Percentiles rank a stretch among this genome's conserved stretches.
Evolutionary conservation across 2,113 vertebrate genomes (phyloP).

Genomic region (Myocastor coypus): DNA sequence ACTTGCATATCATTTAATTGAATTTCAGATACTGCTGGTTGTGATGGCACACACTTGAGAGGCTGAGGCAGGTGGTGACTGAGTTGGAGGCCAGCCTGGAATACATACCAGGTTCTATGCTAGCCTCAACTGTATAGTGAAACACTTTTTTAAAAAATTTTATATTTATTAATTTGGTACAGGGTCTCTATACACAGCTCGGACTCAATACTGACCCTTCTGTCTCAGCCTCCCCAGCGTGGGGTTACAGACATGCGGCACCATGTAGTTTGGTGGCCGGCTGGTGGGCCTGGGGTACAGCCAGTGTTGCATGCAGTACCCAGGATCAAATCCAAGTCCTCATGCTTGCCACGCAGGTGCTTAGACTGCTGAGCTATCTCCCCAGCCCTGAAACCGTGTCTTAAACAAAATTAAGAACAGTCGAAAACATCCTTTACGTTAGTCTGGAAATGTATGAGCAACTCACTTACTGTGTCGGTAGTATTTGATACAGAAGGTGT

Average conservation of each 20-base stretch:
- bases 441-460: constrained; percentile 68
- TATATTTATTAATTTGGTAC: no score
- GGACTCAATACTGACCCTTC: no score
- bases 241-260: no score
- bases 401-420: constrained; percentile 56
- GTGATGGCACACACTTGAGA: background rate
- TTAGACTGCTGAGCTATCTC: no score
- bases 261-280: no score
- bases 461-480: constrained; percentile 75
- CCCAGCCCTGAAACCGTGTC: background rate
- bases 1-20: constrained; percentile 60
- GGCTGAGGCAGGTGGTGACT: background rate
- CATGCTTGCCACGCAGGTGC: no score
- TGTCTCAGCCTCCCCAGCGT: no score
- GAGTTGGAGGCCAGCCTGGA: background rate
- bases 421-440: constrained; percentile 75
- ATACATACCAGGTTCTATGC: background rate
- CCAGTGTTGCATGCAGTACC: no score
- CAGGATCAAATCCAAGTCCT: no score
- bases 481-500: constrained; percentile 82
- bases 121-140: background rate
- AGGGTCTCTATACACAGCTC: no score
- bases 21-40: background rate
- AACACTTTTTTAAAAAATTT: background rate
- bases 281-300: no score